Conservation (phyloP, 1,140 invertebrate genomes). For the Drosophila suzukii region DNA sequence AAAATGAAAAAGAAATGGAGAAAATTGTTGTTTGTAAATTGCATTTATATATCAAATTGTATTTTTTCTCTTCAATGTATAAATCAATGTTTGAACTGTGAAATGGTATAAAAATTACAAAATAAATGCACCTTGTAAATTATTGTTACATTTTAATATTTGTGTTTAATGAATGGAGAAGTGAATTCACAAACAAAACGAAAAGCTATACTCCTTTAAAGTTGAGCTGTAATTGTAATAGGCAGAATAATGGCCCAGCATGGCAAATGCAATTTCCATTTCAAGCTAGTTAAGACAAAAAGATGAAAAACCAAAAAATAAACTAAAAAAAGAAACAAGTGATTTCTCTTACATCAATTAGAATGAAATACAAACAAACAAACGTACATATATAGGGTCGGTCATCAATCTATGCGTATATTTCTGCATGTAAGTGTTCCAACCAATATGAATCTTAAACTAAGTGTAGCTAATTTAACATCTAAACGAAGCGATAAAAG, state of each 20-base stretch:
- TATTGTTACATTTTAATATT: slow-evolving; percentile 71
- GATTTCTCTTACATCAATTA: slow-evolving; percentile 69
- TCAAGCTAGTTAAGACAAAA: slow-evolving; percentile 31
- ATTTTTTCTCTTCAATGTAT: slow-evolving; percentile 64
- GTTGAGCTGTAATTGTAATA: slow-evolving; percentile 37
- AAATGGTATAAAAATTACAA: slow-evolving; percentile 35
- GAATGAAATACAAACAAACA: slow-evolving; percentile 36
- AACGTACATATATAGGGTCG: slow-evolving; percentile 28
- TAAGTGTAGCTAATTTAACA: slow-evolving; percentile 75
- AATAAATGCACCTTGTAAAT: slow-evolving; percentile 73
- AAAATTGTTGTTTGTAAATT: slow-evolving; percentile 61
- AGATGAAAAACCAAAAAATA: slow-evolving; percentile 12
- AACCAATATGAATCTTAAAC: slow-evolving; percentile 49
- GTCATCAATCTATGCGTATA: slow-evolving; percentile 33
- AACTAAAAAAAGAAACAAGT: slow-evolving; percentile 43
- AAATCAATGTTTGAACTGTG: slow-evolving; percentile 54
- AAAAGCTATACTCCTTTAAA: slow-evolving; percentile 19
- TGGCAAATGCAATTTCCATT: slow-evolving; percentile 29
- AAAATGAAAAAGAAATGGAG: slow-evolving; percentile 7
- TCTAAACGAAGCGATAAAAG: slow-evolving; percentile 56
- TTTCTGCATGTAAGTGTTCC: slow-evolving; percentile 68
- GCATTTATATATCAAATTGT: slow-evolving; percentile 61
- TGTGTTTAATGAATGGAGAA: slow-evolving; percentile 45
- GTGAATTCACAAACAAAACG: slow-evolving; percentile 9
- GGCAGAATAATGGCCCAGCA: slow-evolving; percentile 7